Evolutionary conservation across 1,140 invertebrate genomes (phyloP).

Genomic region (Zaprionus vittiger): DNA sequence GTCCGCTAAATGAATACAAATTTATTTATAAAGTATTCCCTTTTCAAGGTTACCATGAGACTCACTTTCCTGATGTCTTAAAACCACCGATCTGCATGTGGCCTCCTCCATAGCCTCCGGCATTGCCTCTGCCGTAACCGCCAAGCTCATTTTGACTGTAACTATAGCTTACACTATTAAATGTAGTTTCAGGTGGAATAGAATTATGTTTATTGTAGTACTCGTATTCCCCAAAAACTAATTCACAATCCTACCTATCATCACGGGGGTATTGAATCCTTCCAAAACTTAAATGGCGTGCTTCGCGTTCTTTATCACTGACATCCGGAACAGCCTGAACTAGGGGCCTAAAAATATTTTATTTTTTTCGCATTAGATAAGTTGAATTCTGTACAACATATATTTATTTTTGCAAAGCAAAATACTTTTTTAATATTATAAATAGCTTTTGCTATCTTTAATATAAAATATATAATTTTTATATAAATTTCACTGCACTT

Average conservation of each 20-base stretch:
- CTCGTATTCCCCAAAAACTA: constrained; percentile 18
- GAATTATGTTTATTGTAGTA: not conserved
- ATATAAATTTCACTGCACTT: not conserved
- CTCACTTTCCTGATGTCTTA: constrained; percentile 47
- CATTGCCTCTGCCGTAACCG: constrained; percentile 21
- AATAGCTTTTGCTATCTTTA: no score
- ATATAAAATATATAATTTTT: not conserved
- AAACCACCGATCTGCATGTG: constrained; percentile 11
- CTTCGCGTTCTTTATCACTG: constrained; percentile 60
- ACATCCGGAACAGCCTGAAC: constrained; percentile 49
- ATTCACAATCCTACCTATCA: constrained; percentile 53
- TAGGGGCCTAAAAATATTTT: constrained; percentile 57
- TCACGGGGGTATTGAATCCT: constrained; percentile 42
- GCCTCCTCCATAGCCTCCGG: constrained; percentile 24
- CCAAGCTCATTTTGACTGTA: constrained; percentile 44
- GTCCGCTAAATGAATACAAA: constrained; percentile 13
- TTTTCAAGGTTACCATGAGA: not conserved
- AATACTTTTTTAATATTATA: not conserved
- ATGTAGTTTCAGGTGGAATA: constrained; percentile 10
- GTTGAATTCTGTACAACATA: not conserved
- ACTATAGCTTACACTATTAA: constrained; percentile 48
- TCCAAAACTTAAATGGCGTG: constrained; percentile 58
- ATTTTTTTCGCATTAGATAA: constrained; percentile 22
- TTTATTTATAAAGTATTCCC: not conserved
- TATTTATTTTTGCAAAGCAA: not conserved